Conservation (phyloP, 2,888 invertebrate species). For the Orchesella flavescens region DNA sequence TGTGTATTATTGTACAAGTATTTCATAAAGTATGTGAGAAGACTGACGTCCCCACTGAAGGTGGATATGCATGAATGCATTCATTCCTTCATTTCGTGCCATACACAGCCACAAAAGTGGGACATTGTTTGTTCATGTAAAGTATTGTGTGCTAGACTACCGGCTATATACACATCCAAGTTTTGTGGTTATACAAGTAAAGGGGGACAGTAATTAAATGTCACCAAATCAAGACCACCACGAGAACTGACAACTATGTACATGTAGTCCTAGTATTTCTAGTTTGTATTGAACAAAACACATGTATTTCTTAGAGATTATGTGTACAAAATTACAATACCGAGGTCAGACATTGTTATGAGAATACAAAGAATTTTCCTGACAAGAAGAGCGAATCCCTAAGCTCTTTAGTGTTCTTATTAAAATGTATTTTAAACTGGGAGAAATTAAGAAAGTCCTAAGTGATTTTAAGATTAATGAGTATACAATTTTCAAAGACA, state of each 20-base stretch:
- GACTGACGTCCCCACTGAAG: not conserved
- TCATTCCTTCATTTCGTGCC: constrained; percentile 20
- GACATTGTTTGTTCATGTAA: constrained; percentile 27
- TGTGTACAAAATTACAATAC: not conserved
- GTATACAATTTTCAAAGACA: constrained; percentile 13
- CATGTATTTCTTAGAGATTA: not conserved
- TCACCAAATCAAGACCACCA: constrained; percentile 44
- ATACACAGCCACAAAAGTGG: constrained; percentile 18
- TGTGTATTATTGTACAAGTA: not conserved
- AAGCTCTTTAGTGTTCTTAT: too few relatives aligned
- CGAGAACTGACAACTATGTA: constrained; percentile 13
- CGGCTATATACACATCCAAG: not conserved
- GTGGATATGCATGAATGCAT: constrained; percentile 25
- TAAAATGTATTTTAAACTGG: not conserved
- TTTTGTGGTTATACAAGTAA: constrained; percentile 32
- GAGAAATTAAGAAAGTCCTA: not conserved
- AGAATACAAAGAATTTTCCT: too few relatives aligned
- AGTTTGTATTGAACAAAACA: too few relatives aligned
- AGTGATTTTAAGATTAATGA: constrained; percentile 23
- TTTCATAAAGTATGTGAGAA: not conserved
- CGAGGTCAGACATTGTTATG: not conserved
- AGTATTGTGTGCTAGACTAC: constrained; percentile 22
- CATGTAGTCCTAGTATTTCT: not conserved
- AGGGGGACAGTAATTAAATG: constrained; percentile 42
- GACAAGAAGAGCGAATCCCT: too few relatives aligned